Evolutionary conservation across 2,888 invertebrate species (phyloP).

Genomic region (Chrysolina americana): DNA sequence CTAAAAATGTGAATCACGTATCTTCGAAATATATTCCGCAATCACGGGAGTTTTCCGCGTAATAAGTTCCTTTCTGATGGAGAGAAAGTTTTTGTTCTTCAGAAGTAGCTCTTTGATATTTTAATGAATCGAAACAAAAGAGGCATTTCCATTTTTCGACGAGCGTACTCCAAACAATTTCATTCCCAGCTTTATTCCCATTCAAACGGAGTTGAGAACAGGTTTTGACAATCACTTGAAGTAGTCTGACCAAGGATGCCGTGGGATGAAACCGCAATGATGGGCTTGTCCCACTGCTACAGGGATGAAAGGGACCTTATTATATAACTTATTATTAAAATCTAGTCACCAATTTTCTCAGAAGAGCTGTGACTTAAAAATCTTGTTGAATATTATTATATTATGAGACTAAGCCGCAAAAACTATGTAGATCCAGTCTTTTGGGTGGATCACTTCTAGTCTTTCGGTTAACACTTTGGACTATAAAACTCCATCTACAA

Average conservation of each 20-base stretch:
- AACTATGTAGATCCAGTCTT: too few species aligned
- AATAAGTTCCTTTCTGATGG: not conserved
- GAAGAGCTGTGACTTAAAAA: too few species aligned
- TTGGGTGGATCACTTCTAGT: too few species aligned
- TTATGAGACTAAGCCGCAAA: too few species aligned
- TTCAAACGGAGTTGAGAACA: not conserved
- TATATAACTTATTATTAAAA: too few species aligned
- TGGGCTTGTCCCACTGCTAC: not conserved
- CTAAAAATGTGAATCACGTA: not conserved
- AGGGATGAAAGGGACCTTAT: not conserved
- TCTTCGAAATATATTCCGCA: not conserved
- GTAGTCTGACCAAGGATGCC: not conserved
- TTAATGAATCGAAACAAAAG: constrained; percentile 18
- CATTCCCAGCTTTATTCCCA: not conserved
- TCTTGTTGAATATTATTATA: too few species aligned
- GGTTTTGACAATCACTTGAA: not conserved
- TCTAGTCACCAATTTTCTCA: too few species aligned
- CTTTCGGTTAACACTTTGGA: too few species aligned
- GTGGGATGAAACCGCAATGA: not conserved
- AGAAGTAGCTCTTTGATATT: constrained; percentile 10
- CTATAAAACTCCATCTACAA: too few species aligned
- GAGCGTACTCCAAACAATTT: not conserved
- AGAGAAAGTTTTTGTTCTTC: constrained; percentile 2
- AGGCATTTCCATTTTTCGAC: constrained; percentile 3
- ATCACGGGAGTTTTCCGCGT: not conserved